A percentile compares a stretch with the other conserved stretches of the same genome.
Conservation (phyloP, 30 jellyfish, hydroid and myxozoan genomes). For the Aurelia aurita region DNA sequence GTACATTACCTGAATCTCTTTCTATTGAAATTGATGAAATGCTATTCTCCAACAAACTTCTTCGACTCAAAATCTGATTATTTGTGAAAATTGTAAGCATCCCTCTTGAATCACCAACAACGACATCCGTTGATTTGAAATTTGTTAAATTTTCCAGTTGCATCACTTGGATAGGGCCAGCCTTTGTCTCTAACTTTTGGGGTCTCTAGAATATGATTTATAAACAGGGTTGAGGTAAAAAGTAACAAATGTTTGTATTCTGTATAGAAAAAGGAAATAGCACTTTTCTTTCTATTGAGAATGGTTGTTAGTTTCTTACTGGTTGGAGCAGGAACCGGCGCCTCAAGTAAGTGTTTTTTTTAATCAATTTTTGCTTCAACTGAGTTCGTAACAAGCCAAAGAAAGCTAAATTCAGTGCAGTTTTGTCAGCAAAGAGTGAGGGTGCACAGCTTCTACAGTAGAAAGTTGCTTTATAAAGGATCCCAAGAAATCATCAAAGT, state of each 20-base stretch:
- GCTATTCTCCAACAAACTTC: constrained; percentile 58
- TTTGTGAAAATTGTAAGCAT: constrained; percentile 84
- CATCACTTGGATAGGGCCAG: constrained; percentile 87
- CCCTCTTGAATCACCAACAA: constrained; percentile 87
- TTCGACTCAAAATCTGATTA: constrained; percentile 84
- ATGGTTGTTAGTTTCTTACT: not conserved
- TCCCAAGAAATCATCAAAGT: no score
- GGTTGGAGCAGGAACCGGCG: no score
- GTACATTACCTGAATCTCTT: constrained; percentile 69
- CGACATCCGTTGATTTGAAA: constrained; percentile 72
- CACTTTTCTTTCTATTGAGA: not conserved
- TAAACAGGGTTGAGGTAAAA: no score
- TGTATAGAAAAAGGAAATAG: no score
- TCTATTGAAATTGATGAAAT: constrained; percentile 63
- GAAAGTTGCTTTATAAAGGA: no score
- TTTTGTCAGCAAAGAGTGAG: no score
- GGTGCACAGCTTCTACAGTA: no score
- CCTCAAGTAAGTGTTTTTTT: no score
- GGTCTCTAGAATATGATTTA: constrained; percentile 19
- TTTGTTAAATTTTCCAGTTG: constrained; percentile 72
- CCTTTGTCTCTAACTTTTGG: constrained; percentile 78
- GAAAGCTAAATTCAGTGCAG: no score
- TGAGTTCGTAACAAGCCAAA: no score
- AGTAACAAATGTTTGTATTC: no score
- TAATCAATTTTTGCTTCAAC: no score